Evolutionary conservation across 1,140 invertebrate genomes (phyloP), one percentile per base, ranked within the genome.

Genomic region (Drosophila sulfurigaster): DNA sequence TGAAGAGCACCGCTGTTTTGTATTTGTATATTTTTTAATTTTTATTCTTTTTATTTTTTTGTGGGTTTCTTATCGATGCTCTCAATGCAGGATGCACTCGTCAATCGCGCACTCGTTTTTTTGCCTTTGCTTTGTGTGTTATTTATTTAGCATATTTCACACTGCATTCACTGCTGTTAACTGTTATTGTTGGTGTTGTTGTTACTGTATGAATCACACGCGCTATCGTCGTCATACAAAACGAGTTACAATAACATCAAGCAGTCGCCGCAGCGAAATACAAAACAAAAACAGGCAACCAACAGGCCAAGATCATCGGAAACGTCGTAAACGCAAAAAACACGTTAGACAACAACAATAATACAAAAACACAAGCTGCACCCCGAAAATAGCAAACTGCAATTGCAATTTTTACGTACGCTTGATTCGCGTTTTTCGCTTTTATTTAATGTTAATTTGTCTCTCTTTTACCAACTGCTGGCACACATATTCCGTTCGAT

Each of bases 241-340:
- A 87, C 83, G 70, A 89, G 78, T 88, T 88, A 78, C 77, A 83
- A 74, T 64, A 74, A 69, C 64, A 67, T 62, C 32, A 69, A 66
- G 30, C 52, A 25, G 25, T 25, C 7, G 32, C 32, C 28, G 30
- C 38, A 43, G 59, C 38, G 28, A 71, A 81, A 57, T 30, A 67
- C 15, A 11, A 63, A 69, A 25, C 20, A 54, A 66, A 58, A 35
- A 49, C 60, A 35, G 63, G 56, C 65, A 38, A 58, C 60, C 51
- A 80, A 77, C 68, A 43, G 78, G 74, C 81, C 81, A 88, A 88
- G 85, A 83, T 89, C 85, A 83, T 56, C 70, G 75, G 66, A 74
- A 83, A 83, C 75, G 72, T 79, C 70, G 78, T 78, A 81, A 79
- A 70, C 65, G 65, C 49, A 38, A 38, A 38, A 67, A 68, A 73